phyloP scores from a whole-genome alignment of 2,888 invertebrate genomes.

The Cyclophora albipunctata region DNA sequence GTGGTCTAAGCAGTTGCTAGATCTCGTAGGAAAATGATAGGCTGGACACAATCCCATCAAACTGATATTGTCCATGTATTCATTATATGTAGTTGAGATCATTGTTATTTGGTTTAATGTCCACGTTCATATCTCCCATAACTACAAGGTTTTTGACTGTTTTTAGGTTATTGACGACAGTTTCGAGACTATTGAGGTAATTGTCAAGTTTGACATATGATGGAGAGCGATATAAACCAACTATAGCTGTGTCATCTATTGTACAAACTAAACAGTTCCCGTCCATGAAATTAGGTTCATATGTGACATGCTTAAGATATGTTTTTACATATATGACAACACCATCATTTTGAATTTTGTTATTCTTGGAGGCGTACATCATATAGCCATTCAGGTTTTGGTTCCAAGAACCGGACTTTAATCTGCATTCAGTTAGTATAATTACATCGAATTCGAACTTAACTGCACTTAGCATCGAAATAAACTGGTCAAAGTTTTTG shows the following conservation, averaged over 20 bases:
- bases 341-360: slow-evolving; percentile 10
- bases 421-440: slow-evolving; percentile 11
- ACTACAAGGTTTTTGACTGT: not conserved
- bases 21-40: not conserved
- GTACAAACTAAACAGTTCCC: slow-evolving; percentile 2
- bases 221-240: slow-evolving; percentile 2
- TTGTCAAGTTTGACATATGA: not conserved
- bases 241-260: not conserved
- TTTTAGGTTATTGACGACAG: too few relatives aligned
- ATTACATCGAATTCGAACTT: slow-evolving; percentile 6
- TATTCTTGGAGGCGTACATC: not conserved
- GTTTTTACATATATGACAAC: slow-evolving; percentile 6
- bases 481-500: slow-evolving; percentile 8
- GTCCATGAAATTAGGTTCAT: slow-evolving; percentile 6
- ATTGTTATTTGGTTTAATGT: not conserved
- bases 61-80: not conserved
- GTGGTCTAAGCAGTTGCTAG: not conserved
- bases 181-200: too few relatives aligned
- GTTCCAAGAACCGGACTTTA: not conserved
- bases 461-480: not conserved
- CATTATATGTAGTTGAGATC: not conserved
- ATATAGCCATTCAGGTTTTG: slow-evolving; percentile 5
- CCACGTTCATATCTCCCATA: not conserved
- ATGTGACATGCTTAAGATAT: not conserved
- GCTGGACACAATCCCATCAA: not conserved